phyloP scores from a whole-genome alignment of 1,140 invertebrate species.

The Drosophila sp. region DNA sequence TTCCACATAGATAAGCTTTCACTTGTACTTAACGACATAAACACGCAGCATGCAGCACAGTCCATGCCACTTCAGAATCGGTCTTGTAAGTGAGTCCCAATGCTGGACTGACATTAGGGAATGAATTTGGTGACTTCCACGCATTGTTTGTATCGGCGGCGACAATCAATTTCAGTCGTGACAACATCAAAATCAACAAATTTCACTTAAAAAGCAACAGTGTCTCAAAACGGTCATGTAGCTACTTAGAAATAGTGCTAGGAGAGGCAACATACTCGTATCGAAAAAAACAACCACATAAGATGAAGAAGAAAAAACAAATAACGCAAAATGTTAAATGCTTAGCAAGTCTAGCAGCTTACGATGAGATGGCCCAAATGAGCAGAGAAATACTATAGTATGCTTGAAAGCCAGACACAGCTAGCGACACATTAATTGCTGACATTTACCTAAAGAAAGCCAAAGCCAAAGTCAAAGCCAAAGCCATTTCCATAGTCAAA shows the following conservation, averaged over 20 bases:
- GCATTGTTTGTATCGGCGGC: constrained; percentile 51
- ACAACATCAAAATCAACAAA: constrained; percentile 56
- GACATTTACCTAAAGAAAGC: constrained; percentile 68
- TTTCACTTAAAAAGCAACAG: constrained; percentile 69
- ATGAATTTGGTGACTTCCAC: constrained; percentile 49
- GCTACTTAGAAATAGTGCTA: constrained; percentile 34
- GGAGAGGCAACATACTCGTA: constrained; percentile 33
- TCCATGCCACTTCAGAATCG: constrained; percentile 50
- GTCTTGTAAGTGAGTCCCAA: constrained; percentile 31
- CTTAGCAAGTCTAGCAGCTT: constrained; percentile 69
- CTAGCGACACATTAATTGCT: constrained; percentile 77
- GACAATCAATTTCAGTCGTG: constrained; percentile 72
- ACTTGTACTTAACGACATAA: constrained; percentile 21
- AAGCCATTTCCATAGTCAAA: constrained; percentile 22
- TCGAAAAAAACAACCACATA: constrained; percentile 9
- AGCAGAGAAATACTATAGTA: constrained; percentile 53
- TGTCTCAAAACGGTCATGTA: constrained; percentile 39
- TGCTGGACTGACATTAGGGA: constrained; percentile 40
- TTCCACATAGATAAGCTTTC: constrained; percentile 36
- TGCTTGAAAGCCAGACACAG: constrained; percentile 51
- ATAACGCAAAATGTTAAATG: constrained; percentile 62
- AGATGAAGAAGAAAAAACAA: neutral
- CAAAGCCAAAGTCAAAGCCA: constrained; percentile 33
- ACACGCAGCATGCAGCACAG: constrained; percentile 13
- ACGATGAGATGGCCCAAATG: constrained; percentile 63